Base-by-base conservation (phyloP, 1,140 invertebrate species). In the Cotesia vestalis region DNA sequence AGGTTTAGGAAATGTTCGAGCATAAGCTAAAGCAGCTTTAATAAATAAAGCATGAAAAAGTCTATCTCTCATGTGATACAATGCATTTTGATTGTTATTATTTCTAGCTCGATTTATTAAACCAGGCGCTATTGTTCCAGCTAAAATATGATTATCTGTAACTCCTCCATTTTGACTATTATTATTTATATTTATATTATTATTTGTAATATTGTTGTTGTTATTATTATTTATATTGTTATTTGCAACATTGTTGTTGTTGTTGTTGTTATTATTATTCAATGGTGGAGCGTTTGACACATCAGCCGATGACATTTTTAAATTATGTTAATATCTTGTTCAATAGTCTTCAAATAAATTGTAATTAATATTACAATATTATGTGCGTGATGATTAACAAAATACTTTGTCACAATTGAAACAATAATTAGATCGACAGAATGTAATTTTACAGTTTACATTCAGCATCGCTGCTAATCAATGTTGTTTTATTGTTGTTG, bases 1-100 rank as follows among this genome's bases (percentile, higher is more conserved):
- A 66, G 94, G 91, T 80, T 92, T 91, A 59, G 96, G 96, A 88
- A 98, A 94, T 69, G 93, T 92, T 80, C 93, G 89, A 12, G 95
- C 95, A 88, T 99, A 99, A 46, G 93, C 91, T 78, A 98, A 85
- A 12, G 97, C 94, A 76, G 94, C 91, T 83, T 95, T 94, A 79
- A 97, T 95, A 84, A 99, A 98, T 73, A 99, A 87, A 35, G 96
- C 95, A 86, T 98, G 95, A 82, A 99, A 99, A n/a, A 98, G 88
- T 75, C 96, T 90, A 81, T 99, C 96, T 78, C 96, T 88, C 69
- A 98, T 94, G 85, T 93, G 93, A 79, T 94, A 91, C 62, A 95
- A 81, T 34, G 93, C 92, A 81, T 94, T 94, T 83, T 91, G 90
- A 79, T 83, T 84, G 70, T 84, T 83, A 70, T 82, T 82, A 61